phyloP scores from a whole-genome alignment of 2,797 vertebrate species.

The Pteronotus mesoamericanus region DNA sequence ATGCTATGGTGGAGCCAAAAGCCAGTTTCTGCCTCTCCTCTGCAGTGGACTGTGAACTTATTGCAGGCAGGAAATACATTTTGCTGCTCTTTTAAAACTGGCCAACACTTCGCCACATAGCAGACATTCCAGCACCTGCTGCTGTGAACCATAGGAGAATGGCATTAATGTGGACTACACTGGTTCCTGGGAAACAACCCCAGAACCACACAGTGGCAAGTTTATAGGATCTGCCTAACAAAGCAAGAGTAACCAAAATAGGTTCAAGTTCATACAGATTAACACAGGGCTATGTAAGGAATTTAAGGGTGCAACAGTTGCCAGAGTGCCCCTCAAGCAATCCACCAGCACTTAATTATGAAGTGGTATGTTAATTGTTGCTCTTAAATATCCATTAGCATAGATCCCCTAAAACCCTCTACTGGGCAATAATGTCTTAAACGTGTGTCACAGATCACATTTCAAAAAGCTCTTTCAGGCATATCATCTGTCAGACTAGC shows the following conservation, averaged over 20 bases:
- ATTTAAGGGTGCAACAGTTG: constrained; percentile 19
- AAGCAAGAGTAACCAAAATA: constrained; percentile 11
- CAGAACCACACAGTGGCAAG: not conserved
- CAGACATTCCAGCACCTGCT: not conserved
- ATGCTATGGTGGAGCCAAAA: not conserved
- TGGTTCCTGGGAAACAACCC: not conserved
- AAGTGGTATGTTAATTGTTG: constrained; percentile 61
- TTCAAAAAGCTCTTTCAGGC: constrained; percentile 33
- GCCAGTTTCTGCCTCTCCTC: not conserved
- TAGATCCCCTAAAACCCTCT: constrained; percentile 1
- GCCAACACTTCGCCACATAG: no score
- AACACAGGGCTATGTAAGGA: constrained; percentile 34
- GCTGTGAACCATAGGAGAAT: not conserved
- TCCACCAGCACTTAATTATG: constrained; percentile 40
- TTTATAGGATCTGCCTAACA: not conserved
- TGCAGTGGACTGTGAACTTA: not conserved
- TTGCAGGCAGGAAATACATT: not conserved
- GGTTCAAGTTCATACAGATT: not conserved
- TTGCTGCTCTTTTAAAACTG: not conserved
- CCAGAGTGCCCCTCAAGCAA: constrained; percentile 24
- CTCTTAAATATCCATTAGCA: constrained; percentile 49
- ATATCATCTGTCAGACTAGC: not conserved
- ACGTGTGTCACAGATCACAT: not conserved
- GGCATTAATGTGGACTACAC: no score
- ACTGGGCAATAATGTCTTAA: not conserved